Evolutionary conservation across 2,888 invertebrate species (phyloP).

Genomic region (Heliothis peltigera): DNA sequence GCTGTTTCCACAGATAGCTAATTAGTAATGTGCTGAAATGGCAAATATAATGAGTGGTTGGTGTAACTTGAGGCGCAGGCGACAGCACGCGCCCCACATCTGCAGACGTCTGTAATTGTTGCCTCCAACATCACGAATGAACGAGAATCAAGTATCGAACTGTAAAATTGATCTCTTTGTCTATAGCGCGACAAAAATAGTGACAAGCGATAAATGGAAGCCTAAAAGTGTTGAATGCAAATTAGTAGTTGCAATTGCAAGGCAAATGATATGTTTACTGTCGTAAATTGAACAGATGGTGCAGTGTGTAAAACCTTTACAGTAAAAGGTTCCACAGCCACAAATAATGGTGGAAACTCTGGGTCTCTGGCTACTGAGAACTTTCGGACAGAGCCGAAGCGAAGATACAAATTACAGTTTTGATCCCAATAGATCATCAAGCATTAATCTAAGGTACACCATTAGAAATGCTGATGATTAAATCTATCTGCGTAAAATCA

Average conservation of each 20-base stretch:
- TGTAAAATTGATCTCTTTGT: constrained; percentile 6
- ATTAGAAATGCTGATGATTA: constrained; percentile 1
- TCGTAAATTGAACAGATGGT: background rate
- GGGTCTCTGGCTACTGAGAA: too few species aligned
- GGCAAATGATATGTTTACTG: background rate
- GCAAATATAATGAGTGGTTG: constrained; percentile 68
- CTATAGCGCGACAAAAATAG: constrained; percentile 6
- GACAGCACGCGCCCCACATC: constrained; percentile 34
- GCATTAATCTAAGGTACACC: background rate
- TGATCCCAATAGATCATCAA: too few species aligned
- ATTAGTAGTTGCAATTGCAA: constrained; percentile 6
- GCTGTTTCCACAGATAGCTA: constrained; percentile 52
- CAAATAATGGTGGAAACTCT: too few species aligned
- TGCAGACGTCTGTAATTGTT: constrained; percentile 38
- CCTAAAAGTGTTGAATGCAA: constrained; percentile 18
- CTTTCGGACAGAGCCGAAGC: too few species aligned
- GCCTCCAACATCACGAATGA: constrained; percentile 27
- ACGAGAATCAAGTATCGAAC: constrained; percentile 20
- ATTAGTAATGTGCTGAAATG: constrained; percentile 65
- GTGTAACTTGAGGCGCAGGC: constrained; percentile 18
- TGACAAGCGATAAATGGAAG: background rate
- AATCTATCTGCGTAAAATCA: background rate
- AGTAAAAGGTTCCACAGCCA: too few species aligned
- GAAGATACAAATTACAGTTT: too few species aligned
- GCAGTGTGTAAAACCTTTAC: background rate